Conservation (phyloP, 2,113 vertebrate species). For the Coryphaenoides rupestris region DNA sequence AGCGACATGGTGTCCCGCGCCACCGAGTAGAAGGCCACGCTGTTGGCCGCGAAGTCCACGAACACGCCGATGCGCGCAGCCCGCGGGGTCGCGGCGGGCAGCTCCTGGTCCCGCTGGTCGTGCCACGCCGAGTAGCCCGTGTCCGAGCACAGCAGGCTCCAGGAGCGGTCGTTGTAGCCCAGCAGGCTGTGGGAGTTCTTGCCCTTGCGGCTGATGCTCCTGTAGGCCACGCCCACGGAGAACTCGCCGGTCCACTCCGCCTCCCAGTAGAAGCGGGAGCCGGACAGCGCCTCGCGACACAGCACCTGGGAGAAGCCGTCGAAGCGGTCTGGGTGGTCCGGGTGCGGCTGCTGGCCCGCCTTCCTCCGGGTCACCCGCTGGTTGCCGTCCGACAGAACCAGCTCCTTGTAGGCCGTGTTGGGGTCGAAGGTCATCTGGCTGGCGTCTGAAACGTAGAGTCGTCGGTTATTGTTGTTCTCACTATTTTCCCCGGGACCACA, state of each 20-base stretch:
- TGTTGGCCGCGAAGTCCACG: conserved; percentile 75
- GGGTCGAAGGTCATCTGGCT: conserved; percentile 70
- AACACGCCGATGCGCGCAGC: conserved; percentile 78
- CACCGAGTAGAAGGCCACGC: conserved; percentile 82
- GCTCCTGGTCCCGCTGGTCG: conserved; percentile 67
- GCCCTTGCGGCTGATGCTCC: conserved; percentile 70
- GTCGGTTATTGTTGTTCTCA: no score
- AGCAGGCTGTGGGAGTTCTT: conserved; percentile 81
- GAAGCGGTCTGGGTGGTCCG: conserved; percentile 75
- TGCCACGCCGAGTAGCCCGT: conserved; percentile 86
- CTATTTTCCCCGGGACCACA: no score
- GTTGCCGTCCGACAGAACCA: conserved; percentile 67
- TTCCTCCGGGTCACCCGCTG: conserved; percentile 57
- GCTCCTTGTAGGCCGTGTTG: conserved; percentile 73
- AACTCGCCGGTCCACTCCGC: conserved; percentile 75
- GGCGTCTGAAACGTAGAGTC: conserved; percentile 55
- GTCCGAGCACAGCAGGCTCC: conserved; percentile 87
- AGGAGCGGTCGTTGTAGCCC: conserved; percentile 82
- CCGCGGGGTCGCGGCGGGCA: conserved; percentile 53
- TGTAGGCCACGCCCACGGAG: conserved; percentile 83
- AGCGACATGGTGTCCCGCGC: conserved; percentile 69
- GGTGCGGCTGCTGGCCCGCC: conserved; percentile 57
- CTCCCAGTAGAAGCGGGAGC: conserved; percentile 89
- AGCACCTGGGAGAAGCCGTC: conserved; percentile 84
- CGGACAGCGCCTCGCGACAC: conserved; percentile 74